Percentiles rank a stretch among this genome's conserved stretches.
These are phyloP conservation scores for Latrodectus geometricus DNA, from an alignment of 1,140 invertebrate genomes.

Conservation along the genomic window DNA sequence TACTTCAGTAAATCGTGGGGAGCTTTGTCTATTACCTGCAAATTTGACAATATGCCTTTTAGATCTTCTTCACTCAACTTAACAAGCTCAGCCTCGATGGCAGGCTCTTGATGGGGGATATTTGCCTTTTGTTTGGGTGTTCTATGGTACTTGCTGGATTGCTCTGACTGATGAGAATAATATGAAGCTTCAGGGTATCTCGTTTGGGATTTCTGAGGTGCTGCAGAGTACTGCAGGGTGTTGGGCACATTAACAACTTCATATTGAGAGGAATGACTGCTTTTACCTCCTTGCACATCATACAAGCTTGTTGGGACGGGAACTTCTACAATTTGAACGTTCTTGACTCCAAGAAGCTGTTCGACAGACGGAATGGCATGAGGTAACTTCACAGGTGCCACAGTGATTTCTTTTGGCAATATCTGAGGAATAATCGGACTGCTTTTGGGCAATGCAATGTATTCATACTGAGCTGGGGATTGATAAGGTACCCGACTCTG, in stretches of 20 bases:
- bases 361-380: slow-evolving; percentile 17
- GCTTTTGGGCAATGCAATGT: slow-evolving; percentile 20
- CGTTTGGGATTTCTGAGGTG: background rate
- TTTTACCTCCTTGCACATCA: background rate
- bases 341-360: slow-evolving; percentile 31
- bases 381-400: slow-evolving; percentile 13
- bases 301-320: slow-evolving; percentile 5
- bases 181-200: background rate
- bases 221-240: background rate
- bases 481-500: slow-evolving; percentile 35
- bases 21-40: slow-evolving; percentile 35
- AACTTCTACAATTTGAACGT: slow-evolving; percentile 51
- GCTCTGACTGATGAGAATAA: slow-evolving; percentile 31
- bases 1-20: slow-evolving; percentile 42
- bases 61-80: slow-evolving; percentile 42
- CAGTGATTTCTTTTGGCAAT: slow-evolving; percentile 25
- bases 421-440: slow-evolving; percentile 15
- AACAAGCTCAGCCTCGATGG: slow-evolving; percentile 49
- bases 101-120: slow-evolving; percentile 7
- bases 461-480: slow-evolving; percentile 23
- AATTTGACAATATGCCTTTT: slow-evolving; percentile 19
- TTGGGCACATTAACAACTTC: background rate
- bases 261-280: slow-evolving; percentile 6
- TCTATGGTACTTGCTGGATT: background rate
- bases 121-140: background rate